Base-by-base conservation (phyloP, 2,888 invertebrate species). In the Dynastes maya region DNA sequence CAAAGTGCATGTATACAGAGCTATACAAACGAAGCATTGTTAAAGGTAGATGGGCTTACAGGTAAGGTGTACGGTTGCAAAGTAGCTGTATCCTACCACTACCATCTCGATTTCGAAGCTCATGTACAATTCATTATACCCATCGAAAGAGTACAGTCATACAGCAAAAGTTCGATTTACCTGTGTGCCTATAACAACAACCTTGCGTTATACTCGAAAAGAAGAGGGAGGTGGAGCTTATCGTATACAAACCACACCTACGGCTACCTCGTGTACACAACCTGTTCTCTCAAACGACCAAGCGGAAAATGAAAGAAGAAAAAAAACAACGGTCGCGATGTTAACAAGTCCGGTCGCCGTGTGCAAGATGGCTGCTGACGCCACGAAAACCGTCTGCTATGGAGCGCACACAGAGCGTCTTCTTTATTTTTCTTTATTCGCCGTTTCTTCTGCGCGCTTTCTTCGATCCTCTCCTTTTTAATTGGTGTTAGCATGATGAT, bases 291-390 rank as follows among this genome's bases (percentile, higher is more conserved):
- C n/a, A n/a, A 2, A 37, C 32, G 13, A 45, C 40, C 9, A 16
- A 16, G 45, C 45, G 40, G 67, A 16, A 67, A 29, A 64, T 11
- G 37, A 64, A 64, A n/a, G 29, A 64, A 64, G 29, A 9, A 64
- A 64, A 64, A 67, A 45, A 45, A 87, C 78, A 37, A 67, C 27
- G 40, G 87, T 87, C 83, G 82, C 85, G 87, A 83, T 88, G 88
- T 87, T 88, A 88, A 88, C 88, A 88, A 87, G 86, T 71, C 83
- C 84, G 84, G 85, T 85, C 58, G 71, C 81, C 65, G 78, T 45
- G 76, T 85, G 84, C 88, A 88, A 88, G 88, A 88, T 88, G 88
- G 88, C 87, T 85, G 86, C 86, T 85, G 87, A 87, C 87, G 87
- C 87, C 87, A 87, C 83, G 45, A 45, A 80, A 83, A 82, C 71